Percentiles rank a stretch among this genome's conserved stretches.
Conservation (phyloP, 2,797 vertebrate species). For the Semotilus atromaculatus region DNA sequence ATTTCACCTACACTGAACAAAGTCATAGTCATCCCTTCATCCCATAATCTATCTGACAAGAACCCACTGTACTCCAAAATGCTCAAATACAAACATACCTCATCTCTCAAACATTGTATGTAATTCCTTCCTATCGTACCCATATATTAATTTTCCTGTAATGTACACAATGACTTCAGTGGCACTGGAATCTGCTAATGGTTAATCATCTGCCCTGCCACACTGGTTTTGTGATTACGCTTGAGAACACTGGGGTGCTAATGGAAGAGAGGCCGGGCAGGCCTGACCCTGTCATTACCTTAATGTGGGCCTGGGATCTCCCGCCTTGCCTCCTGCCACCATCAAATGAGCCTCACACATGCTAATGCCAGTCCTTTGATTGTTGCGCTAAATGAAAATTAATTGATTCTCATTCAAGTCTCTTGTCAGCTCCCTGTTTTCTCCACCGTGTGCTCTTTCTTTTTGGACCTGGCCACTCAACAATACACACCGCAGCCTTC, state of each 20-base stretch:
- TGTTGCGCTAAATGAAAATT: constrained; percentile 86
- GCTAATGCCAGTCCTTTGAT: constrained; percentile 80
- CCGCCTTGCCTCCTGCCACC: constrained; percentile 75
- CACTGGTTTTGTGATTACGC: constrained; percentile 75
- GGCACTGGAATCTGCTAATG: constrained; percentile 57
- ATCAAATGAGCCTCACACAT: constrained; percentile 79
- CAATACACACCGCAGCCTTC: constrained; percentile 67
- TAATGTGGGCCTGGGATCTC: constrained; percentile 73
- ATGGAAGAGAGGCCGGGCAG: constrained; percentile 74
- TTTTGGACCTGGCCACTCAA: constrained; percentile 72
- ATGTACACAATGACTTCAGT: constrained; percentile 40
- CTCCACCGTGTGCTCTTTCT: constrained; percentile 75
- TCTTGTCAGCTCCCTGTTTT: constrained; percentile 74
- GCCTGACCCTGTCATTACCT: constrained; percentile 78
- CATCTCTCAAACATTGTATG: constrained; percentile 22
- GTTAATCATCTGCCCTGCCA: constrained; percentile 72
- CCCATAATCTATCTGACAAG: neutral
- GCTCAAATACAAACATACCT: neutral
- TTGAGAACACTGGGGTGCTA: constrained; percentile 77
- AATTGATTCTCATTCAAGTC: constrained; percentile 81
- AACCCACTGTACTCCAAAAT: neutral
- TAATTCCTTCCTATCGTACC: constrained; percentile 30
- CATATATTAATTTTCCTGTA: constrained; percentile 48
- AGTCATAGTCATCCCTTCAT: neutral
- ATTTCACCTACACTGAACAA: neutral